phyloP scores from a whole-genome alignment of 2,113 vertebrate genomes.

The Carettochelys insculpta region DNA sequence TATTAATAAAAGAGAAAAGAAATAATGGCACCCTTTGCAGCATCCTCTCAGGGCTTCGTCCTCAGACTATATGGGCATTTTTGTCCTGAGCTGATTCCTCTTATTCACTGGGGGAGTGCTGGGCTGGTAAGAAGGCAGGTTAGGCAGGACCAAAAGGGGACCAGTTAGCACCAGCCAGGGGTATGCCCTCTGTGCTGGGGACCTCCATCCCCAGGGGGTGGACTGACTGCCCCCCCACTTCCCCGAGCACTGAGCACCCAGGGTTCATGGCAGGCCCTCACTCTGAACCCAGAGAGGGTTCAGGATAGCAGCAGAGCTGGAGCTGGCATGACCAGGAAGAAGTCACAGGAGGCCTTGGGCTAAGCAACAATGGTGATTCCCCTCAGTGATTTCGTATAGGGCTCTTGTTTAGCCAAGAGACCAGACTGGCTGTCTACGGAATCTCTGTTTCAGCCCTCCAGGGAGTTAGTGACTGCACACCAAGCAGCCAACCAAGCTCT shows the following conservation, averaged over 20 bases:
- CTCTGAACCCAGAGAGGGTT: neutral
- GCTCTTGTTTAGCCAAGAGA: neutral
- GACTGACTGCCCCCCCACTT: neutral
- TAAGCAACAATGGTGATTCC: neutral
- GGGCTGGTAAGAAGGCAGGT: neutral
- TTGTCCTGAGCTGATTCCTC: too few relatives aligned
- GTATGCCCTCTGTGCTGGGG: neutral
- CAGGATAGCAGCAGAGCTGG: neutral
- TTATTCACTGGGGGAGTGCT: neutral
- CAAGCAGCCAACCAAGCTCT: neutral
- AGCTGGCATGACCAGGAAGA: neutral
- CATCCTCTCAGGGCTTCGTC: constrained; percentile 24
- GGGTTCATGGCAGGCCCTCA: neutral
- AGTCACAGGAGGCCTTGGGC: neutral
- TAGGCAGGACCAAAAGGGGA: neutral
- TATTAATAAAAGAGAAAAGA: neutral
- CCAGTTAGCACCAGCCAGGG: neutral
- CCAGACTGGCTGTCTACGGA: neutral
- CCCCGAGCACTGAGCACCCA: neutral
- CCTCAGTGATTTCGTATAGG: neutral
- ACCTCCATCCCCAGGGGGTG: neutral
- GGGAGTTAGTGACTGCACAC: neutral
- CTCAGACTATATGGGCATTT: neutral
- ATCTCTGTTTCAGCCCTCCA: neutral
- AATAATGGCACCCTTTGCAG: neutral